Conservation (phyloP, 1,140 invertebrate species). For the Chrysoperla carnea region DNA sequence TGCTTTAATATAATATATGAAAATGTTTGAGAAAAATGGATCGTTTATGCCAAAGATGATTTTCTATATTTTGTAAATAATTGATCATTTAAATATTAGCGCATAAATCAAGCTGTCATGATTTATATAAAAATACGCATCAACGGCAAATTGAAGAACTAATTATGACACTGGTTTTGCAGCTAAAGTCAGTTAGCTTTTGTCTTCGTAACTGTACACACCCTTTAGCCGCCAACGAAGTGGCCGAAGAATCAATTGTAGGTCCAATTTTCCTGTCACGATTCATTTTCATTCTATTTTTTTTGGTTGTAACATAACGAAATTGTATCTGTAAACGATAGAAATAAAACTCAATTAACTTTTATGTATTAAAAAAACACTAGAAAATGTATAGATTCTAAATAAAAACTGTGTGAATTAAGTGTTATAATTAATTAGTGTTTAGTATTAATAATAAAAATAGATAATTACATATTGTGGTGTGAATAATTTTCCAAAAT, state of each 20-base stretch:
- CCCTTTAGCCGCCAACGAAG: constrained; percentile 38
- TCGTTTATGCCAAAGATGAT: too few species aligned
- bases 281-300: constrained; percentile 26
- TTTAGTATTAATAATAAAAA: neutral
- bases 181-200: constrained; percentile 14
- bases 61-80: too few species aligned
- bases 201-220: constrained; percentile 19
- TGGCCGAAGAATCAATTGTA: constrained; percentile 31
- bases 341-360: neutral
- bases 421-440: too few species aligned
- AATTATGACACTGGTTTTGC: neutral
- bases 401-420: too few species aligned
- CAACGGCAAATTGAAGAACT: constrained; percentile 9
- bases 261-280: constrained; percentile 33
- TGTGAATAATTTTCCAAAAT: constrained; percentile 12
- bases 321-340: constrained; percentile 2
- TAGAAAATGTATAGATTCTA: too few species aligned
- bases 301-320: constrained; percentile 11
- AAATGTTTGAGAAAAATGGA: too few species aligned
- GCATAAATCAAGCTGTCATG: neutral
- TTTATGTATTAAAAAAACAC: too few species aligned
- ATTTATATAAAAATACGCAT: neutral
- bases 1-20: too few species aligned
- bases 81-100: too few species aligned
- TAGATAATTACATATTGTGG: constrained; percentile 17